Evolutionary conservation across 2,113 vertebrate genomes (phyloP), one percentile per base, ranked within the genome.

Genomic region (Pituophis catenifer): DNA sequence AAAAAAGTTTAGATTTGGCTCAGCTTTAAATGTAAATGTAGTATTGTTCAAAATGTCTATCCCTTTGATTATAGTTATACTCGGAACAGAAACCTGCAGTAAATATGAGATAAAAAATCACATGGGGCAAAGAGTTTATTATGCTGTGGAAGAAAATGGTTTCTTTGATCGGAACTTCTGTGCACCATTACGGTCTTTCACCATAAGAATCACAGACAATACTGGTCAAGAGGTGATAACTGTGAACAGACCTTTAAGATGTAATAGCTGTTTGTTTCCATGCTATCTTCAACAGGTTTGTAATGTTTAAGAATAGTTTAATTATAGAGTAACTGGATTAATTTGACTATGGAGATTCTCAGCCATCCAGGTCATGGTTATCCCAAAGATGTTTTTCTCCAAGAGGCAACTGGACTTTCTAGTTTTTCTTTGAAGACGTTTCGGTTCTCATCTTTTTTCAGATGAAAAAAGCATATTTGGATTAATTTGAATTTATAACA

Each of bases 261-360:
- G 99, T 97, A 99, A 97, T 97, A 98, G 98, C 93, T 99, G 99
- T 96, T 99, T 97, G 95, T 99, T 98, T 96, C 99, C 99, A 50
- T 99, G 99, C 95, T 99, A 98, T 96, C 97, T 99, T 88, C 99
- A 99, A 97, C 97, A 99, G 98, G 99, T 99, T 93, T 97, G 98
- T 93, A 11, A 0, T 5, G 48, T 86, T 89, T 52, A 38, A 62
- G 17, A 92, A 44, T 0, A 8, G 21, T 50, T 89, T 91, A 54
- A 12, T 17, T 33, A n/a, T 9, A 21, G 1, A 23, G 24, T 81
- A 81, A 38, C 9, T 24, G 53, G 44, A n/a, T 26, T 81, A 81
- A 81, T 44, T 81, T 81, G 33, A 21, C 54, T 15, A 17, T 55
- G 54, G 54, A 55, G 54, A 55, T 55, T 55, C 54, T 55, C 15